A percentile compares a stretch with the other conserved stretches of the same genome.
phyloP scores from a whole-genome alignment of 2,797 vertebrate species.

The Avahi laniger region DNA sequence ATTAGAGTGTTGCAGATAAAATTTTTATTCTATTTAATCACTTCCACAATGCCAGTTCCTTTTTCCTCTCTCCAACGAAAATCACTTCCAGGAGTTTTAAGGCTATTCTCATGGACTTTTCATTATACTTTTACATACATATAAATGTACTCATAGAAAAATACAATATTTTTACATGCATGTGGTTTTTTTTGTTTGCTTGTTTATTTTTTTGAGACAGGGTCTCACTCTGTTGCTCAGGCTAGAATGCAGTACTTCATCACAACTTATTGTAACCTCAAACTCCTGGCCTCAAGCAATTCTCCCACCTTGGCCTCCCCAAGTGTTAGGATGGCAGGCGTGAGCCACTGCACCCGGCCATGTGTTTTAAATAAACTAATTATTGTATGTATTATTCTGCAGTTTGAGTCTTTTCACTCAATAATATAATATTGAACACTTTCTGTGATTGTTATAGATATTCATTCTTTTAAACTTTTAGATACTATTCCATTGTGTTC shows the following conservation, averaged over 20 bases:
- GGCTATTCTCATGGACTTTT: not conserved
- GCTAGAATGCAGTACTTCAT: not conserved
- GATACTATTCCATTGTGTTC: not conserved
- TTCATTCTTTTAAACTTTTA: not conserved
- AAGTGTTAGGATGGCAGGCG: not conserved
- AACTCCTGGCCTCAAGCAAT: not conserved
- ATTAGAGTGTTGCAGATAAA: not conserved
- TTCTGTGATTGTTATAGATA: not conserved
- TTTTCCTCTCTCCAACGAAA: not conserved
- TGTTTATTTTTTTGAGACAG: not conserved
- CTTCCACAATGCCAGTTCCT: not conserved
- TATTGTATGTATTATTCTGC: not conserved
- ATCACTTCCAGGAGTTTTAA: not conserved
- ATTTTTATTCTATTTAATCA: conserved; percentile 6
- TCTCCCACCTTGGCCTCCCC: not conserved
- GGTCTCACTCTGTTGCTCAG: not conserved
- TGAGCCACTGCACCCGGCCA: not conserved
- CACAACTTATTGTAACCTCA: not conserved
- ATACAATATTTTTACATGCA: not conserved
- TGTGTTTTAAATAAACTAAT: not conserved
- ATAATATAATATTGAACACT: not conserved
- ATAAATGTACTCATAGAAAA: not conserved
- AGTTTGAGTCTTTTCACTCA: not conserved
- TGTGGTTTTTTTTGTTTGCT: not conserved
- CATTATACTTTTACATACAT: not conserved